Base-by-base conservation (phyloP, 2,888 invertebrate species). In the Spilosoma lubricipeda region DNA sequence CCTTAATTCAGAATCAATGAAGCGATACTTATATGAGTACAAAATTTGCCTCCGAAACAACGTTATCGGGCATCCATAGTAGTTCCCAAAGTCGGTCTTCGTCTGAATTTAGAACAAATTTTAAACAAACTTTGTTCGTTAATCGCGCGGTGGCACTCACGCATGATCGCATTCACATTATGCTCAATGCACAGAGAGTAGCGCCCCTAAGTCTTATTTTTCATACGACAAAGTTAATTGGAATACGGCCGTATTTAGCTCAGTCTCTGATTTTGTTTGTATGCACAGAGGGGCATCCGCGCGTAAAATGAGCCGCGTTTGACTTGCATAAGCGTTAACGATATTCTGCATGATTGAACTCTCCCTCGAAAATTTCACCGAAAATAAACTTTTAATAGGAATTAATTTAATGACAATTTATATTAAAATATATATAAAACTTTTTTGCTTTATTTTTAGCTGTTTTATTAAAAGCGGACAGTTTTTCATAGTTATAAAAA, bases 201-300 rank as follows among this genome's bases (percentile, higher is more conserved):
- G 83, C 79, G 81, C 77, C 80, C 80, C 82, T 88, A 88, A 86
- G 87, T 82, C 81, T 65, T 76, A 73, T 82, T 86, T 88, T 85
- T 86, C 80, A 79, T 78, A 83, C 80, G 80, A 83, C 82, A 79
- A 85, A 85, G 85, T 88, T 87, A 91, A 90, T 90, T 90, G 85
- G 87, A 86, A 85, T 82, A 82, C 82, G n/a, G 85, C 71, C 79
- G 83, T 87, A 83, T 88, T 89, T 89, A 89, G 85, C 84, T 83
- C 84, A 83, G 88, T 89, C 84, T 86, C 84, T 85, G 87, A 90
- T 90, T 90, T 89, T 87, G 88, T 90, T 91, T 91, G 89, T 86
- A 86, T 86, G 85, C 86, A 87, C 81, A 85, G 79, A 82, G 80
- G 79, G 82, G 86, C 87, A 87, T 80, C 87, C 83, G 86, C 76